Evolutionary conservation across 2,113 vertebrate species (phyloP).

Genomic region (Pachycephala philippinensis): DNA sequence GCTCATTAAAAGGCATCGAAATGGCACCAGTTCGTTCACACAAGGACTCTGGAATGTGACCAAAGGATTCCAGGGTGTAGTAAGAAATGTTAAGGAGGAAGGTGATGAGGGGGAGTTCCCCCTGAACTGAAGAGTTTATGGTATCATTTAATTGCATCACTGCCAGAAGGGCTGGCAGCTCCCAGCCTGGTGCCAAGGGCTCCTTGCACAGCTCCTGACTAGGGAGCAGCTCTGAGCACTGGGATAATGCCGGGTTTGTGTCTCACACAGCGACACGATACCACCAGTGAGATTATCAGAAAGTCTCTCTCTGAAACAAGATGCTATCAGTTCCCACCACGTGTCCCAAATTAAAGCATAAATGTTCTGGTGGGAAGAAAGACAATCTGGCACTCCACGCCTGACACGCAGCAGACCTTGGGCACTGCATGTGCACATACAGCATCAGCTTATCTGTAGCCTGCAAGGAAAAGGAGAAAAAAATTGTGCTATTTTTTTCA

Average conservation of each 20-base stretch:
- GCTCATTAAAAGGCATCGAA: not conserved
- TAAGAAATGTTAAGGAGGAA: not conserved
- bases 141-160: not conserved
- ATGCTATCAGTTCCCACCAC: not conserved
- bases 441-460: not conserved
- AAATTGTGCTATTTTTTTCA: not conserved
- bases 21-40: not conserved
- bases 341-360: not conserved
- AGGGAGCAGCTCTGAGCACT: fast-evolving
- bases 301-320: not conserved
- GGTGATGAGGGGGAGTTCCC: not conserved
- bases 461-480: not conserved
- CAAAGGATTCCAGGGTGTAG: not conserved
- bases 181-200: not conserved
- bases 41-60: not conserved
- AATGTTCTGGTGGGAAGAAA: not conserved
- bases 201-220: not conserved
- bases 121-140: not conserved
- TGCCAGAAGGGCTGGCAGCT: not conserved
- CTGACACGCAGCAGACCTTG: not conserved
- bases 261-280: not conserved
- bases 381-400: not conserved
- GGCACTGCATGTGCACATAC: not conserved
- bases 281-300: not conserved
- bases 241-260: not conserved